phyloP scores from a whole-genome alignment of 2,113 vertebrate species.

The Bufo bufo region DNA sequence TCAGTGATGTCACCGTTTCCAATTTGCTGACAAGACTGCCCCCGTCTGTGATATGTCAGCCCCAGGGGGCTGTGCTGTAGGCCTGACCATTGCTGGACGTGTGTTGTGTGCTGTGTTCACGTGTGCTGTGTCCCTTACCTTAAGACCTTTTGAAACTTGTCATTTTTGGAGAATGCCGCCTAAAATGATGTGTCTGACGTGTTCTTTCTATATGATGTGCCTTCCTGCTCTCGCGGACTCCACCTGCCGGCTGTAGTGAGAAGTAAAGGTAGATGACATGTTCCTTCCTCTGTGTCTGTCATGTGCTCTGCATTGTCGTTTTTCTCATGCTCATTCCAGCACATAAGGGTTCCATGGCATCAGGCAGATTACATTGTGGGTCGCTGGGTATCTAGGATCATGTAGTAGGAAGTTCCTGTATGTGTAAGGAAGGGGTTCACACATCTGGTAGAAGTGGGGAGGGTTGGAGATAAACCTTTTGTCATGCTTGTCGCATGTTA shows the following conservation, averaged over 20 bases:
- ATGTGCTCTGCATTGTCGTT: neutral
- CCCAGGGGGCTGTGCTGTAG: neutral
- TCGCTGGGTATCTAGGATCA: neutral
- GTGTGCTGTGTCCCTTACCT: conserved; percentile 16
- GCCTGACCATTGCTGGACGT: neutral
- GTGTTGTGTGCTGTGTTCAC: neutral
- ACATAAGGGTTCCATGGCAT: neutral
- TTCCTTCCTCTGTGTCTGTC: neutral
- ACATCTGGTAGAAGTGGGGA: no score
- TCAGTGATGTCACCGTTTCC: neutral
- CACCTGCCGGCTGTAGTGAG: conserved; percentile 27
- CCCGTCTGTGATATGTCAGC: neutral
- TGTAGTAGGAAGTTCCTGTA: neutral
- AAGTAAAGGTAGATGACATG: conserved; percentile 46
- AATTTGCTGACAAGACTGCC: neutral
- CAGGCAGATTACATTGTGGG: neutral
- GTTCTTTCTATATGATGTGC: conserved; percentile 26
- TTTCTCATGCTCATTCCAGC: neutral
- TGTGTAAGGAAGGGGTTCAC: no score
- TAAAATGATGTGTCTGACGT: conserved; percentile 41
- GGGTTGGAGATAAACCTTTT: no score
- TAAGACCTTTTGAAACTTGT: neutral
- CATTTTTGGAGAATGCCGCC: conserved; percentile 27
- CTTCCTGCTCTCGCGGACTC: conserved; percentile 33
- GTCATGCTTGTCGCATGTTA: neutral